Evolutionary conservation across 2,797 vertebrate species (phyloP), one percentile per base, ranked within the genome.

Genomic region (Vespertilio murinus): DNA sequence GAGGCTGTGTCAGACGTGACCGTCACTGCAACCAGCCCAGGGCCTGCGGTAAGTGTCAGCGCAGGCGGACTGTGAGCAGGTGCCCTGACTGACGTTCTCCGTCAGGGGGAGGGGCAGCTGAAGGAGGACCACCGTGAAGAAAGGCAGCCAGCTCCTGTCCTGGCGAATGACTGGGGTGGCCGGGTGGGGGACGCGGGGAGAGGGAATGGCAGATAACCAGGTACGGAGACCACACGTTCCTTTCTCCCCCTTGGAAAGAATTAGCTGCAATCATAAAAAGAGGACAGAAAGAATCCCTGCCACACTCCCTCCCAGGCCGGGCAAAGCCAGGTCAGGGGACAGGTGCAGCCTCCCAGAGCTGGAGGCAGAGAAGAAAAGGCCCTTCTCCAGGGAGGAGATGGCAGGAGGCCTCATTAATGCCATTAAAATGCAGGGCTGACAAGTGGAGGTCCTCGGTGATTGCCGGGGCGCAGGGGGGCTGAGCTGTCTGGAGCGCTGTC

Each of bases 351-450:
- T 90, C 69, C 17, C 49, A 56, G 82, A 64, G 64, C 65, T 17
- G 84, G 65, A 90, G 65, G 49, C 73, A 47, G 20, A 90, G 77
- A 71, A 84, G 61, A 91, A 91, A 80, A 96, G 65, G 83, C 91
- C 71, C 90, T 92, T 79, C 30, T 86, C 71, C 49, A 6, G 91
- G 87, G 59, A 93, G 93, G 93, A 87, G 89, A 94, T 82, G 47
- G 81, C 70, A 33, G 1, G 4, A 84, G 59, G 49, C 70, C 91
- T 97, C 97, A 96, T 96, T 94, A 97, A 95, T 93, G 59, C 79
- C 88, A 94, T 82, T 96, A 96, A 94, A 93, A 88, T 85, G 89
- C 93, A 97, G 93, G 79, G 90, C 85, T 81, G 64, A 84, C 30
- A 10, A 65, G 0, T 8, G 54, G 94, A 88, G 78, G 74, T 74